Base-by-base conservation (phyloP, 2,888 invertebrate genomes). In the Acronicta alni region DNA sequence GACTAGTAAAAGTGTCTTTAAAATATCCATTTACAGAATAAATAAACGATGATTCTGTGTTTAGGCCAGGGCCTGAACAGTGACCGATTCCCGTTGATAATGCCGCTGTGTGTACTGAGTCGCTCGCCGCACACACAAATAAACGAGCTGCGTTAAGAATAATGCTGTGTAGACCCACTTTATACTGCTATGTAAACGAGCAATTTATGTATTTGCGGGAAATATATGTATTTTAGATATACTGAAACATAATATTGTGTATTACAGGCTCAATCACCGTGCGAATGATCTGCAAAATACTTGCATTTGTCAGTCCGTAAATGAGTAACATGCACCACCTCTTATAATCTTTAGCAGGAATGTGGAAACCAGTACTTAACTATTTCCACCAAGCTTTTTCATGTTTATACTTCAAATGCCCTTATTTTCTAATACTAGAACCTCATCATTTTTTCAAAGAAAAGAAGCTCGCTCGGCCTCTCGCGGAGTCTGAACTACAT, bases 111-210 rank as follows among this genome's bases (percentile, higher is more conserved):
- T 61, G 58, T 72, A 66, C 66, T 16, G 35, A 58, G 49, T 55
- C 52, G 53, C 57, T 67, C 44, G 61, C 51, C 64, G 30, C 57
- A 23, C 51, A 26, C 48, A 32, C 54, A 47, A 67, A 77, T 59
- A 68, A 68, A 72, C 47, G 66, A 42, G 52, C 14, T 35, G 49
- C 55, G 60, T 68, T 68, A 72, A 68, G 77, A 72, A 72, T 77
- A 77, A 76, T 59, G 60, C 47, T 32, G 49, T 47, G 52, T 46
- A 43, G 47, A 59, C 48, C 57, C 17, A 32, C 44, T 60, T 44
- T 51, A 43, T 41, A 38, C 43, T 49, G 30, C 37, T 47, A 43
- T 41, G 30, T 55, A 35, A 48, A 30, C 15, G 18, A 54, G 8
- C 16, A 45, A 32, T 53, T 42, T 32, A 46, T 26, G 42, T 15